Conservation (phyloP, 1,140 invertebrate species). For the Drosophila pruinosa region DNA sequence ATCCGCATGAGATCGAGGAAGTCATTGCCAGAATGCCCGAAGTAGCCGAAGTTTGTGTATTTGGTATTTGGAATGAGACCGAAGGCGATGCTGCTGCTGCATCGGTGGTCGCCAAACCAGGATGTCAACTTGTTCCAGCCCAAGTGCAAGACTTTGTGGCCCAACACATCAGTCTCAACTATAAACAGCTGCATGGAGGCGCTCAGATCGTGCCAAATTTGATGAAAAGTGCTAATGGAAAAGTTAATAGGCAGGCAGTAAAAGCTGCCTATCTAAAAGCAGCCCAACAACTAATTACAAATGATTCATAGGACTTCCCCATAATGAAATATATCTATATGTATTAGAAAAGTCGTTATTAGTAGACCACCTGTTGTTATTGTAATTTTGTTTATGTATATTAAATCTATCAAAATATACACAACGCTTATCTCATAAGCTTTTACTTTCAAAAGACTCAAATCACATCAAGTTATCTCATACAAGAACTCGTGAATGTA, state of each 20-base stretch:
- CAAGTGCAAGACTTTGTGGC: slow-evolving; percentile 46
- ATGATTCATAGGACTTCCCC: slow-evolving; percentile 1
- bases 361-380: background rate
- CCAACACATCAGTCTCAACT: slow-evolving; percentile 18
- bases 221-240: slow-evolving; percentile 38
- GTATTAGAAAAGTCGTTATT: background rate
- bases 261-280: slow-evolving; percentile 44
- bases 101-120: slow-evolving; percentile 55
- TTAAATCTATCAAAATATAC: background rate
- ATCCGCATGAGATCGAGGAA: slow-evolving; percentile 75
- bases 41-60: slow-evolving; percentile 75
- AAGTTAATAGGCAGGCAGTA: slow-evolving; percentile 56
- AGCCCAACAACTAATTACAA: background rate
- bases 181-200: slow-evolving; percentile 35
- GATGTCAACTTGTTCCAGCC: slow-evolving; percentile 15
- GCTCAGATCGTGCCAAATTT: slow-evolving; percentile 28
- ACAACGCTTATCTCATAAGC: background rate
- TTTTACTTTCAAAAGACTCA: background rate
- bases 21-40: slow-evolving; percentile 67
- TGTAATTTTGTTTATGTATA: background rate
- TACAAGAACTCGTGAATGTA: background rate
- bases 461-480: background rate
- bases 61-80: slow-evolving; percentile 73
- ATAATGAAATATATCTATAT: background rate
- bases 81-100: slow-evolving; percentile 78